Conservation (phyloP, 2,888 invertebrate genomes). For the Andrena flavipes region DNA sequence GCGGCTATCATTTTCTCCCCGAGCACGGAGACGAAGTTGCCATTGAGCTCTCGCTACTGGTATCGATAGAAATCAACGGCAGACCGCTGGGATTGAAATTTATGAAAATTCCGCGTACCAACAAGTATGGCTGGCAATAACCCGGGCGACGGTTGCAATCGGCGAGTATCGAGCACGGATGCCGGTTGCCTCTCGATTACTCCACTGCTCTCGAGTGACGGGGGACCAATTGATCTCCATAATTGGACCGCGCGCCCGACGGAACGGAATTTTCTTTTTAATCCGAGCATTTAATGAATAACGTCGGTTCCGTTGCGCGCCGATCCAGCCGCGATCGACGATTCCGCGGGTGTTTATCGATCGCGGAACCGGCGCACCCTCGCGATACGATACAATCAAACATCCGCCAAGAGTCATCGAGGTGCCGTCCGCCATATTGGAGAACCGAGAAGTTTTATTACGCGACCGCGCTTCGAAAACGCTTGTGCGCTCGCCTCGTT, state of each 20-base stretch:
- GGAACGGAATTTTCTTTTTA: slow-evolving; percentile 11
- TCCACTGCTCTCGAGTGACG: slow-evolving; percentile 8
- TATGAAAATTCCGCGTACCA: slow-evolving; percentile 2
- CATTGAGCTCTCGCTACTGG: background rate
- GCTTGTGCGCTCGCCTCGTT: background rate
- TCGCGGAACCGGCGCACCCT: background rate
- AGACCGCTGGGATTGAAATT: background rate
- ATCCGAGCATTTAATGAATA: background rate
- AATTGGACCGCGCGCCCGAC: background rate
- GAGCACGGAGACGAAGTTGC: background rate
- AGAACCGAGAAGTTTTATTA: background rate
- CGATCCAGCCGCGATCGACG: background rate
- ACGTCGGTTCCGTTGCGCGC: background rate
- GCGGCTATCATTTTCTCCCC: background rate
- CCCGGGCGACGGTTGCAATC: background rate
- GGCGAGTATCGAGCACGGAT: background rate
- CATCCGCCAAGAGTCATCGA: background rate
- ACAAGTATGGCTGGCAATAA: background rate
- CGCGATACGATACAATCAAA: background rate
- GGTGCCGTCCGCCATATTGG: background rate
- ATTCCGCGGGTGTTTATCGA: background rate
- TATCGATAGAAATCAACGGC: background rate
- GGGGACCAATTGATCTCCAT: slow-evolving; percentile 9
- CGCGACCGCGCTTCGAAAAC: background rate
- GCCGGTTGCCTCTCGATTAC: background rate